Percentiles rank a stretch among this genome's conserved stretches.
Conservation (phyloP, 2,888 invertebrate species). For the Sphaerophoria taeniata region DNA sequence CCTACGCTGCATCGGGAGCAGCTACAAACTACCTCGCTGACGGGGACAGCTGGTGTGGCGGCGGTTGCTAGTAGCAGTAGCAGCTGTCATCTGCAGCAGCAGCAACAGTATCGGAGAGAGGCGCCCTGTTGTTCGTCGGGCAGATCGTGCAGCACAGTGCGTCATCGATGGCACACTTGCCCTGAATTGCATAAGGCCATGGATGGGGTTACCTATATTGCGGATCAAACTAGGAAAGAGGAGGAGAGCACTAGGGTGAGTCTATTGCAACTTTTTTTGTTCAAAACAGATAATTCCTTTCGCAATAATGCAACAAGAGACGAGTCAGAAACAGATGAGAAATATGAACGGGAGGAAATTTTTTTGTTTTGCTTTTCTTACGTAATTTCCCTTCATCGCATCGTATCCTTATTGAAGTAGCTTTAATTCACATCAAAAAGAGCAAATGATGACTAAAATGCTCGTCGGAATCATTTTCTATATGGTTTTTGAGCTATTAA, state of each 20-base stretch:
- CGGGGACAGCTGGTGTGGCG: constrained; percentile 29
- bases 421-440: too few relatives aligned
- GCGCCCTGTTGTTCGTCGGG: constrained; percentile 80
- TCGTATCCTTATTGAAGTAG: too few relatives aligned
- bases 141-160: constrained; percentile 83
- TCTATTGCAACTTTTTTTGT: constrained; percentile 49
- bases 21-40: constrained; percentile 78
- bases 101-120: constrained; percentile 73
- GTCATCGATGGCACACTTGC: constrained; percentile 93
- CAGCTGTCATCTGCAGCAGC: constrained; percentile 46
- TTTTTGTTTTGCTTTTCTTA: too few relatives aligned
- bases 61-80: constrained; percentile 51
- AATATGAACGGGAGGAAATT: too few relatives aligned
- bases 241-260: constrained; percentile 95
- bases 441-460: too few relatives aligned
- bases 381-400: too few relatives aligned
- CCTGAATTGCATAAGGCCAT: constrained; percentile 96
- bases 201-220: constrained; percentile 95
- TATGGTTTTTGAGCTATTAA: too few relatives aligned
- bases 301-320: too few relatives aligned
- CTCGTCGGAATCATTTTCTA: too few relatives aligned
- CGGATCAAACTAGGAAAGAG: constrained; percentile 95
- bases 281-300: background rate
- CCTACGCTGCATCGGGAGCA: constrained; percentile 78
- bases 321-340: too few relatives aligned